These are phyloP conservation scores for Momotus momota DNA, from an alignment of 2,797 vertebrate genomes.

Conservation along the genomic window DNA sequence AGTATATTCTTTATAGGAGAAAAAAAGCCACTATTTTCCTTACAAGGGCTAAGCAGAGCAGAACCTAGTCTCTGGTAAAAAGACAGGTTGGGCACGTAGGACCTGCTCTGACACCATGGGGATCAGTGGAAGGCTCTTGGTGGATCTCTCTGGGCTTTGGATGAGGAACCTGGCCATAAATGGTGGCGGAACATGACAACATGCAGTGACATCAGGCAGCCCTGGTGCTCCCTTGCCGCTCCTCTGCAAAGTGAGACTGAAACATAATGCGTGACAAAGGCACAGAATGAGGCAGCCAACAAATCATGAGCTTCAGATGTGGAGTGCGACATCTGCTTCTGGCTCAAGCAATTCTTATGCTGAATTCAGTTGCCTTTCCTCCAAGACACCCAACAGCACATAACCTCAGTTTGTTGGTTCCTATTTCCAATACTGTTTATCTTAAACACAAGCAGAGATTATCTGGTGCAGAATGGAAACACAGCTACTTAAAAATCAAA, in stretches of 20 bases:
- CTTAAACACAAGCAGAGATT: neutral
- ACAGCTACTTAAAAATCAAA: conserved; percentile 8
- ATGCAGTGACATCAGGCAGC: accelerated
- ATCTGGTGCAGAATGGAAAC: neutral
- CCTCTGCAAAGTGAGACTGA: neutral
- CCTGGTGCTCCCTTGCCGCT: accelerated
- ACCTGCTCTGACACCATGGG: neutral
- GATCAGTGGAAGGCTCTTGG: neutral
- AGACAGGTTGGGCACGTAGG: neutral
- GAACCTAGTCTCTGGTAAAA: neutral
- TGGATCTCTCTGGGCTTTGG: neutral
- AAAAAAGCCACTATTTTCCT: neutral
- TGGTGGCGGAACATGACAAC: neutral
- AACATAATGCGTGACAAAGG: conserved; percentile 31
- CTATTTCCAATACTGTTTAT: neutral
- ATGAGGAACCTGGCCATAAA: neutral
- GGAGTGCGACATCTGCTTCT: conserved; percentile 44
- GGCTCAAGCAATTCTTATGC: neutral
- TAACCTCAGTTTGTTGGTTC: conserved; percentile 6
- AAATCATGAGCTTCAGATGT: conserved; percentile 39
- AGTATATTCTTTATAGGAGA: neutral
- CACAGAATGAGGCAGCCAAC: conserved; percentile 11
- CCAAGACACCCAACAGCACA: conserved; percentile 21
- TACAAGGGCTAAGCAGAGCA: neutral
- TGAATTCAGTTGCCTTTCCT: conserved; percentile 50